Conservation (phyloP, 1,140 invertebrate genomes). For the Bicyclus anynana region DNA sequence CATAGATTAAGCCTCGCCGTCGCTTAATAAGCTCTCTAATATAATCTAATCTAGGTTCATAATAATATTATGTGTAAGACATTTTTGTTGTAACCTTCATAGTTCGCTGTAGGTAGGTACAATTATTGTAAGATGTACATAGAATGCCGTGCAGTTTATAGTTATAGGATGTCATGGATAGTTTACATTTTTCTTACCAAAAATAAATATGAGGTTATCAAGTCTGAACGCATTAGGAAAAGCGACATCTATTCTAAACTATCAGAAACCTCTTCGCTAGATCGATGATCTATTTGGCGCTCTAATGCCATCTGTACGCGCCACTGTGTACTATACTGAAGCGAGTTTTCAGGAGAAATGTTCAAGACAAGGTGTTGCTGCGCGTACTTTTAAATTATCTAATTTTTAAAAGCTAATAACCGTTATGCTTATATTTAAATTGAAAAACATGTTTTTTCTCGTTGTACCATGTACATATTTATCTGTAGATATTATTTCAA, state of each 20-base stretch:
- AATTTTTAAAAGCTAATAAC: too few species aligned
- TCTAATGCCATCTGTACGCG: conserved; percentile 15
- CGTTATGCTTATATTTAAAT: not conserved
- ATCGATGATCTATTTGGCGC: conserved; percentile 3
- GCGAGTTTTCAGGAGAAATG: conserved; percentile 1
- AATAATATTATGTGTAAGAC: too few species aligned
- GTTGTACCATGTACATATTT: not conserved
- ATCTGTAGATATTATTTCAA: too few species aligned
- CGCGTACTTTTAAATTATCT: too few species aligned
- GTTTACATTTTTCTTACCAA: conserved; percentile 55
- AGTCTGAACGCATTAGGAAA: conserved; percentile 21
- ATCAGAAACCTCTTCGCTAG: not conserved
- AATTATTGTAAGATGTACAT: too few species aligned
- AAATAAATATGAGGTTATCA: conserved; percentile 63
- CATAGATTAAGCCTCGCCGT: too few species aligned
- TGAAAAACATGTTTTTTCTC: not conserved
- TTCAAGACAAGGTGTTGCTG: conserved; percentile 7
- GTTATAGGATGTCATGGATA: conserved; percentile 22
- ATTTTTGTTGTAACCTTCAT: not conserved
- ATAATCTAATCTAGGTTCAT: too few species aligned
- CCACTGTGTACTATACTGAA: not conserved
- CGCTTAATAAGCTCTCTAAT: too few species aligned
- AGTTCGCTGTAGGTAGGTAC: too few species aligned
- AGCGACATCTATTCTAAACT: conserved; percentile 40
- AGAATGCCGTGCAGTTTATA: not conserved